These are phyloP conservation scores for Heliothis subflexa DNA, from an alignment of 1,140 invertebrate species.

Conservation along the genomic window DNA sequence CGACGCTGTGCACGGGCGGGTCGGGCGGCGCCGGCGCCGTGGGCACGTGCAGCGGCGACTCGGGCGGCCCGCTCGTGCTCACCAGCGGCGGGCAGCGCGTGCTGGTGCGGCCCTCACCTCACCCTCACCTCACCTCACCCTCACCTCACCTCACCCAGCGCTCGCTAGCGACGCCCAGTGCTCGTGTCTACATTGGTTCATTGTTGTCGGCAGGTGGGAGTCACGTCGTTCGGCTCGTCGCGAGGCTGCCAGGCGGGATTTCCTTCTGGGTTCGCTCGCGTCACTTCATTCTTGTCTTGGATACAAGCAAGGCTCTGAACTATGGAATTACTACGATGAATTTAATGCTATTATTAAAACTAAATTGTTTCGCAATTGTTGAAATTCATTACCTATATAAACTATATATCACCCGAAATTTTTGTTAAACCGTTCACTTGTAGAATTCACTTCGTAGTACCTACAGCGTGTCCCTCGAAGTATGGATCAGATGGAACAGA, in stretches of 20 bases:
- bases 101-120: conserved; percentile 43
- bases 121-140: no score
- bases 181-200: neutral
- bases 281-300: conserved; percentile 71
- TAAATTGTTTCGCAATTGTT: neutral
- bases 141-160: no score
- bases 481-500: no score
- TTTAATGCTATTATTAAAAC: neutral
- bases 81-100: conserved; percentile 44
- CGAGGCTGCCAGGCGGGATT: conserved; percentile 48
- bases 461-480: no score
- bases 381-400: neutral
- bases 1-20: conserved; percentile 57
- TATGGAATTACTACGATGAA: neutral
- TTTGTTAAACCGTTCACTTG: no score
- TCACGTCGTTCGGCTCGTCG: conserved; percentile 53
- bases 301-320: conserved; percentile 43
- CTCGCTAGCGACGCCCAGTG: neutral
- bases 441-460: no score
- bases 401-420: no score
- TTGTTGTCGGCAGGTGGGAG: conserved; percentile 51
- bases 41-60: conserved; percentile 75
- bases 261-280: conserved; percentile 74
- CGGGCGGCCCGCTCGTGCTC: conserved; percentile 81
- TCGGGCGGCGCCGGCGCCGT: conserved; percentile 47